Evolutionary conservation across 2,797 vertebrate species (phyloP), one percentile per base, ranked within the genome.

Genomic region (Myotis myotis): DNA sequence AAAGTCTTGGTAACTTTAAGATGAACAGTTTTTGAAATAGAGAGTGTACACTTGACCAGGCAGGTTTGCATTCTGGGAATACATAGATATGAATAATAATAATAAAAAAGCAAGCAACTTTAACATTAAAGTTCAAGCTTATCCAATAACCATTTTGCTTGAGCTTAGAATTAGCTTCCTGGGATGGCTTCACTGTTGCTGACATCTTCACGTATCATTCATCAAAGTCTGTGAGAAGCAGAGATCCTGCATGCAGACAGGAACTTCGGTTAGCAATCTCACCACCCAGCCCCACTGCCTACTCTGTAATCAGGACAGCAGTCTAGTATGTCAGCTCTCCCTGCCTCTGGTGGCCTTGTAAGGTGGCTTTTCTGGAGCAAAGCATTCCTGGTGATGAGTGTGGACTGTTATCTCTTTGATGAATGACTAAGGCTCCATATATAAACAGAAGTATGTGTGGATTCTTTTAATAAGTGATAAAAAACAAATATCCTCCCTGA

Each of bases 271-370:
- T 23, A 57, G 49, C 13, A 64, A 5, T 11, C 33, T 23, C 2
- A 47, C 16, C 2, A 1, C 25, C 17, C 6, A 9, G n/a, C 1
- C 10, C 60, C 1, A 49, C 16, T 4, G 2, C 22, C 33, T 71
- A 1, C 20, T 82, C 51, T 75, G 12, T 55, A 60, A 49, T 53
- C 36, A 41, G 17, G 28, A 51, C 30, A 78, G 5, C 10, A 33
- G 9, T 41, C 36, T 25, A 22, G 10, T 17, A 6, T 53, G n/a
- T 68, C n/a, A 30, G 4, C 19, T 36, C 13, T 17, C 5, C 36
- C 22, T 23, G 19, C 3, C 28, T 68, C 75, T 41, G 1, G 16
- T 36, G 23, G 1, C 47, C 38, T 49, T 80, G 4, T 44, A 51
- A 85, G n/a, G 15, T 62, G 19, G 3, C 33, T 89, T 89, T 84